Percentiles rank a stretch among this genome's conserved stretches.
These are phyloP conservation scores for Camponotus pennsylvanicus DNA, from an alignment of 1,140 invertebrate genomes.

Conservation along the genomic window DNA sequence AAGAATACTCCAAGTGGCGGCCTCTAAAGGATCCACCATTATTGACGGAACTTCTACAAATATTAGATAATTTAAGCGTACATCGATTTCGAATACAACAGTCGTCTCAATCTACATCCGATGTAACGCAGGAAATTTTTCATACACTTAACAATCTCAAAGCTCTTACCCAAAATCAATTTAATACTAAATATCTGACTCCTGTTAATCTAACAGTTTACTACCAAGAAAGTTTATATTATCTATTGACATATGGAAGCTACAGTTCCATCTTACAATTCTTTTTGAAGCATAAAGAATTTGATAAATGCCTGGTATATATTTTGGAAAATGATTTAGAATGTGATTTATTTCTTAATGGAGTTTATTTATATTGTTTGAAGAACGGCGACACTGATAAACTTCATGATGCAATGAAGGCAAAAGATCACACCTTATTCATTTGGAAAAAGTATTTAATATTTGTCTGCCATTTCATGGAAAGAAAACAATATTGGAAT, in stretches of 20 bases:
- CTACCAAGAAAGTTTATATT: slow-evolving; percentile 91
- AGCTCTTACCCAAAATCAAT: slow-evolving; percentile 81
- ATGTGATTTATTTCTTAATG: slow-evolving; percentile 90
- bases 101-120: slow-evolving; percentile 71
- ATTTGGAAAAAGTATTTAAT: slow-evolving; percentile 90
- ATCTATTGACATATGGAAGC: slow-evolving; percentile 91
- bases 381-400: slow-evolving; percentile 88
- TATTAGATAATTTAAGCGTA: slow-evolving; percentile 86
- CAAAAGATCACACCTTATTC: slow-evolving; percentile 88
- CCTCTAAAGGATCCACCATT: slow-evolving; percentile 88
- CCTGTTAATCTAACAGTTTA: slow-evolving; percentile 81
- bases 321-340: slow-evolving; percentile 89
- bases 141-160: slow-evolving; percentile 84
- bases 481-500: slow-evolving; percentile 88
- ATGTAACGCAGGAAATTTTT: slow-evolving; percentile 82
- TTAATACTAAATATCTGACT: slow-evolving; percentile 65
- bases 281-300: slow-evolving; percentile 89
- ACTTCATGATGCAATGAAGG: slow-evolving; percentile 88
- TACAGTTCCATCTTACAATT: slow-evolving; percentile 90
- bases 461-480: slow-evolving; percentile 89
- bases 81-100: slow-evolving; percentile 78
- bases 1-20: slow-evolving; percentile 83
- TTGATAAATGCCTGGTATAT: slow-evolving; percentile 88
- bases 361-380: slow-evolving; percentile 89
- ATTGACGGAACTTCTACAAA: slow-evolving; percentile 89